These are phyloP conservation scores for Orchestes rusci DNA, from an alignment of 2,888 invertebrate species.

Conservation along the genomic window DNA sequence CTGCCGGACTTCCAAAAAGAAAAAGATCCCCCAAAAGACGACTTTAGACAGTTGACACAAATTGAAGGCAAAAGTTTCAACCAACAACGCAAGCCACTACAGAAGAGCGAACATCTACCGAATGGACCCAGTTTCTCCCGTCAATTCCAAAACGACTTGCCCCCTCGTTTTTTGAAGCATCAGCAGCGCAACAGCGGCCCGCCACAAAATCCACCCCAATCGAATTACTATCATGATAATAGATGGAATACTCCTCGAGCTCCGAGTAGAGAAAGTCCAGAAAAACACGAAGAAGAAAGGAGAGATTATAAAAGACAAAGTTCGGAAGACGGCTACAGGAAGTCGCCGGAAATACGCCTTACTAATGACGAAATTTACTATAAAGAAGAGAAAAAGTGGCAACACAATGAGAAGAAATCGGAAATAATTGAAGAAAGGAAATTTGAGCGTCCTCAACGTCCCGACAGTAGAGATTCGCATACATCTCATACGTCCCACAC, in stretches of 20 bases:
- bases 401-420: conserved; percentile 21
- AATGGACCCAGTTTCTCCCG: conserved; percentile 60
- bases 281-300: conserved; percentile 33
- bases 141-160: conserved; percentile 74
- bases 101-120: conserved; percentile 27
- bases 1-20: conserved; percentile 51
- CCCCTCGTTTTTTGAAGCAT: conserved; percentile 78
- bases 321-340: conserved; percentile 37
- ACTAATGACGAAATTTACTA: conserved; percentile 37
- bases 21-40: conserved; percentile 34
- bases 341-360: too few species aligned
- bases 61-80: conserved; percentile 40
- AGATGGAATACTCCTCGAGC: conserved; percentile 15
- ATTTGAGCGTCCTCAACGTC: conserved; percentile 47
- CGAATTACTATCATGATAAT: conserved; percentile 11
- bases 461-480: conserved; percentile 53
- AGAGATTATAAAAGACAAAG: conserved; percentile 38
- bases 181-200: conserved; percentile 40
- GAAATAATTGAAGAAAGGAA: too few species aligned
- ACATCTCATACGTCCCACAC: conserved; percentile 43
- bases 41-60: conserved; percentile 41
- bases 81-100: conserved; percentile 10
- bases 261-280: conserved; percentile 30
- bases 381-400: conserved; percentile 37
- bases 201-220: conserved; percentile 20